phyloP scores from a whole-genome alignment of 1,140 invertebrate species.

The Procambarus clarkii region DNA sequence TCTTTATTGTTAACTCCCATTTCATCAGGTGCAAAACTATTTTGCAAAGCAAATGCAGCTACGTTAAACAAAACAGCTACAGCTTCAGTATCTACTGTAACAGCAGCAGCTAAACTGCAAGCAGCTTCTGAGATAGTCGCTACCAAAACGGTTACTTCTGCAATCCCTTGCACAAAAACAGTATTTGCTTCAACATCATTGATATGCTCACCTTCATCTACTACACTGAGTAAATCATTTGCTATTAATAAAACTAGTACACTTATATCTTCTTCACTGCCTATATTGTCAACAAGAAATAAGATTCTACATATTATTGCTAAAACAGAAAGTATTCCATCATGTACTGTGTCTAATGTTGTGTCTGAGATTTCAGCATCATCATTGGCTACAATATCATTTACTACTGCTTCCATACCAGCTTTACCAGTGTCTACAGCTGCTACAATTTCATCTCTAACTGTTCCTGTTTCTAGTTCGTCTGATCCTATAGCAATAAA shows the following conservation, averaged over 20 bases:
- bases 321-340: not conserved
- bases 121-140: not conserved
- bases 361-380: not conserved
- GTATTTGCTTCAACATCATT: not conserved
- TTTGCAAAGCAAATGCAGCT: not conserved
- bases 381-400: not conserved
- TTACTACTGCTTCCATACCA: not conserved
- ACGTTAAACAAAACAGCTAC: not conserved
- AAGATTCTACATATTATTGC: not conserved
- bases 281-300: not conserved
- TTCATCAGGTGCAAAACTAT: not conserved
- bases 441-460: not conserved
- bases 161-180: not conserved
- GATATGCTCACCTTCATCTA: not conserved
- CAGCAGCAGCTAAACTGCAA: not conserved
- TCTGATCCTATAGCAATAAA: not conserved
- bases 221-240: not conserved
- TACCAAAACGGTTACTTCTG: not conserved
- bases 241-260: not conserved
- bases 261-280: not conserved
- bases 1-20: not conserved
- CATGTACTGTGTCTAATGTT: not conserved
- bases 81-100: not conserved
- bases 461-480: not conserved
- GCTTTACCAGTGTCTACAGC: not conserved